Percentiles rank a stretch among this genome's conserved stretches.
Conservation (phyloP, 1,140 invertebrate genomes). For the Saxidomus purpurata region DNA sequence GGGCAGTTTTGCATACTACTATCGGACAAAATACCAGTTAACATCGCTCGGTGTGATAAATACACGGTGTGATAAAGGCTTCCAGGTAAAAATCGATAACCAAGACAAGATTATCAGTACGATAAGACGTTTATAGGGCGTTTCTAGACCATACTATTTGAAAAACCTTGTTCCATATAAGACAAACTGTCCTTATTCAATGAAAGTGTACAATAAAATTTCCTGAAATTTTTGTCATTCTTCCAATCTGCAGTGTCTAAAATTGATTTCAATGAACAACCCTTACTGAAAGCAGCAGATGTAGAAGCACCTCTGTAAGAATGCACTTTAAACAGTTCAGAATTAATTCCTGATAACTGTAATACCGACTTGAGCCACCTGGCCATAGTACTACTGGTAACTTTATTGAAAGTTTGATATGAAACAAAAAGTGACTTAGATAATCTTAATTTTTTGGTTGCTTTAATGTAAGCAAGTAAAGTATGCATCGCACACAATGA, state of each 20-base stretch:
- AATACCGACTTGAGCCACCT: conserved; percentile 34
- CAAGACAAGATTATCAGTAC: no score
- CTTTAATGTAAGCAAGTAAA: neutral
- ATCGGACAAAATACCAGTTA: no score
- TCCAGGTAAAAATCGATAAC: no score
- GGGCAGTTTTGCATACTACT: no score
- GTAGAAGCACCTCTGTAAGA: conserved; percentile 12
- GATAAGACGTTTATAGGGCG: no score
- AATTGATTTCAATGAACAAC: conserved; percentile 21
- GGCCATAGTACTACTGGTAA: conserved; percentile 39
- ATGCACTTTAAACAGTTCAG: conserved; percentile 30
- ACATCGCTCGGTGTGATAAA: no score
- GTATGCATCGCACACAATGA: conserved; percentile 52
- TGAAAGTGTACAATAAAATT: neutral
- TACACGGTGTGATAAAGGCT: no score
- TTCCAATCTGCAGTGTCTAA: conserved; percentile 17
- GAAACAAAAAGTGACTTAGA: conserved; percentile 12
- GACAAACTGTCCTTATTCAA: neutral
- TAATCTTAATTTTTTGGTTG: no score
- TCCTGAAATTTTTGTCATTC: conserved; percentile 39
- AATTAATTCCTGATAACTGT: conserved; percentile 3
- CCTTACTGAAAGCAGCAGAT: conserved; percentile 7
- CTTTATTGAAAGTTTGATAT: no score
- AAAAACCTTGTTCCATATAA: no score
- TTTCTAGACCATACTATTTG: no score